Base-by-base conservation (phyloP, 2,888 invertebrate genomes). In the Colletes collaris region DNA sequence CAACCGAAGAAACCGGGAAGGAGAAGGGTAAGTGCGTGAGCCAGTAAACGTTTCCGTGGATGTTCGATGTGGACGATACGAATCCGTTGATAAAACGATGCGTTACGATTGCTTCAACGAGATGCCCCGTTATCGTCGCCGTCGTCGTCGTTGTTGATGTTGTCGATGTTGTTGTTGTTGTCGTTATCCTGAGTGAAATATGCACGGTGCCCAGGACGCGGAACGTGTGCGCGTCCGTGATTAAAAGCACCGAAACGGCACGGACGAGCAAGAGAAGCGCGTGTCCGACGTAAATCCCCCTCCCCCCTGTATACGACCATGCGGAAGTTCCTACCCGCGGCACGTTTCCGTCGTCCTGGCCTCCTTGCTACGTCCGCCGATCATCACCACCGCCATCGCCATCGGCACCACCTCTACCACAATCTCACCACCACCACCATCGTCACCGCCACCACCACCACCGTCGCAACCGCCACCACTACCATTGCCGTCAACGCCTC, bases 401-500 rank as follows among this genome's bases (percentile, higher is more conserved):
- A 74, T 71, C 69, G 66, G 66, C 75, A 80, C 75, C 76, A 79
- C 75, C 76, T 72, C 76, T 64, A 79, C 82, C 80, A 69, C 76
- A 76, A 82, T 66, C 77, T 76, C 82, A 74, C 80, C 82, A 77
- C 75, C 75, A 77, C 60, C 74, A 71, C 64, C 69, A 59, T 44
- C 59, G 59, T 56, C 67, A 53, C 50, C 68, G 69, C 56, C 65
- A 67, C 58, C 62, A 56, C 49, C 60, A 64, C 58, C 50, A 49
- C 76, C 62, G 50, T 50, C 69, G 65, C 56, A 64, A 56, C 10
- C 56, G 64, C 75, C 81, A 82, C 81, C 84, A 83, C 83, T 78
- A 74, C 81, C 82, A 79, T 69, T 76, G 79, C 78, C 86, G 84
- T 77, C 81, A 79, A 79, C 86, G 85, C 86, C 86, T 83, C 84